phyloP scores from a whole-genome alignment of 2,797 vertebrate species.

The Natrix natrix region DNA sequence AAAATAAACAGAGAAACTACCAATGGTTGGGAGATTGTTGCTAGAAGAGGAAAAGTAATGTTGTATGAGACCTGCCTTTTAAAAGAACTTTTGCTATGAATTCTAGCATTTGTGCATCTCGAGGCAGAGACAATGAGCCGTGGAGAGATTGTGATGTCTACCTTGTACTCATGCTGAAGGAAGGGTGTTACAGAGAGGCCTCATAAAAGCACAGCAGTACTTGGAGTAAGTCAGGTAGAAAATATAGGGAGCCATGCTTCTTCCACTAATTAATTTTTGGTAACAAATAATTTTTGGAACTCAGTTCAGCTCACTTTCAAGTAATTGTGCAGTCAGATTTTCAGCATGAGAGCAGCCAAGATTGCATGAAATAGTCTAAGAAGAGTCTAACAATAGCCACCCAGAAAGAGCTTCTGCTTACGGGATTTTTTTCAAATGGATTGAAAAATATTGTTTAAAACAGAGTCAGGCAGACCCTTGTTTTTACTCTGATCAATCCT shows the following conservation, averaged over 20 bases:
- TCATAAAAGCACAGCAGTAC: background rate
- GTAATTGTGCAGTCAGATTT: background rate
- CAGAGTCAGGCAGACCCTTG: background rate
- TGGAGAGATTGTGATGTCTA: background rate
- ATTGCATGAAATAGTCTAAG: background rate
- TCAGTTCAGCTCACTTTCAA: background rate
- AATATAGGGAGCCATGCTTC: background rate
- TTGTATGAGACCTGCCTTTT: background rate
- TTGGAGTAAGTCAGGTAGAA: background rate
- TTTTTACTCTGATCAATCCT: background rate
- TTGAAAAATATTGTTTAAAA: background rate
- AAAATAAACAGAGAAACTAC: background rate
- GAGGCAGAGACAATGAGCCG: background rate
- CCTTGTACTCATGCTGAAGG: background rate
- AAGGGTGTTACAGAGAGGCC: background rate
- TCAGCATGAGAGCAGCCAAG: background rate
- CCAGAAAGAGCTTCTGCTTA: background rate
- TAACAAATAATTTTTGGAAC: background rate
- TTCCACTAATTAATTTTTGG: background rate
- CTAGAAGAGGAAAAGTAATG: background rate
- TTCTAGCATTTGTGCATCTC: background rate
- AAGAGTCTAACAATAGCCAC: background rate
- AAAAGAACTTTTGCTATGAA: background rate
- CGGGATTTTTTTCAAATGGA: background rate
- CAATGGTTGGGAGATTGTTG: background rate